Conservation (phyloP, 1,140 invertebrate species). For the Capitella teleta region DNA sequence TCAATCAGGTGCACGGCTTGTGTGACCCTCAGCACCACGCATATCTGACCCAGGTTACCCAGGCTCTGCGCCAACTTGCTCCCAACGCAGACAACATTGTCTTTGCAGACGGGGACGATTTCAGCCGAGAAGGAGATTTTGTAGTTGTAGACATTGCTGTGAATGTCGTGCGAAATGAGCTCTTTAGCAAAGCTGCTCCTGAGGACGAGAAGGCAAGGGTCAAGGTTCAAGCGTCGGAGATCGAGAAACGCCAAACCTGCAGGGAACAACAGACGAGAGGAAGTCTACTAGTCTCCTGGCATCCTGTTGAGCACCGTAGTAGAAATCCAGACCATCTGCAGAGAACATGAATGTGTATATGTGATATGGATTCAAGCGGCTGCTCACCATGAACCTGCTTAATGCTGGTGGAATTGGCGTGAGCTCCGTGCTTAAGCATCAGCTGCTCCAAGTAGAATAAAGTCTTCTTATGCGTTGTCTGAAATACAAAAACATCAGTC, state of each 20-base stretch:
- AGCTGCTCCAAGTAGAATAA: conserved; percentile 97
- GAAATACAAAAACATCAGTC: conserved; percentile 44
- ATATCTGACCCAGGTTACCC: conserved; percentile 84
- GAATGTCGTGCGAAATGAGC: conserved; percentile 92
- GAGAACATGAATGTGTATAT: neutral
- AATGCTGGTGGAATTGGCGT: conserved; percentile 74
- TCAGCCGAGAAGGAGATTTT: conserved; percentile 76
- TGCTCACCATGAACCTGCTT: conserved; percentile 75
- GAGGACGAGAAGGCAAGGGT: too few relatives aligned
- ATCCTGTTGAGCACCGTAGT: conserved; percentile 74
- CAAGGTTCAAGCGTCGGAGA: too few relatives aligned
- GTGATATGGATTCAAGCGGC: neutral
- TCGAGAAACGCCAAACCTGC: too few relatives aligned
- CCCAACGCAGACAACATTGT: conserved; percentile 87
- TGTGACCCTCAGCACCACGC: conserved; percentile 78
- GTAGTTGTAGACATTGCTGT: conserved; percentile 94
- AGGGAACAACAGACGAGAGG: conserved; percentile 70
- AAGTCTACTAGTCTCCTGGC: conserved; percentile 96
- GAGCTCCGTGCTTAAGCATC: conserved; percentile 88
- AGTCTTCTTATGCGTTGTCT: conserved; percentile 90
- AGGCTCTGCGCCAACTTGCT: conserved; percentile 74
- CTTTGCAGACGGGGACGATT: conserved; percentile 89
- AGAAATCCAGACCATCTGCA: conserved; percentile 92
- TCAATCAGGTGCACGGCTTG: conserved; percentile 87
- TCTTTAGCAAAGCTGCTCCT: conserved; percentile 83